Evolutionary conservation across 2,888 invertebrate genomes (phyloP).

Genomic region (Cantharis rufa): DNA sequence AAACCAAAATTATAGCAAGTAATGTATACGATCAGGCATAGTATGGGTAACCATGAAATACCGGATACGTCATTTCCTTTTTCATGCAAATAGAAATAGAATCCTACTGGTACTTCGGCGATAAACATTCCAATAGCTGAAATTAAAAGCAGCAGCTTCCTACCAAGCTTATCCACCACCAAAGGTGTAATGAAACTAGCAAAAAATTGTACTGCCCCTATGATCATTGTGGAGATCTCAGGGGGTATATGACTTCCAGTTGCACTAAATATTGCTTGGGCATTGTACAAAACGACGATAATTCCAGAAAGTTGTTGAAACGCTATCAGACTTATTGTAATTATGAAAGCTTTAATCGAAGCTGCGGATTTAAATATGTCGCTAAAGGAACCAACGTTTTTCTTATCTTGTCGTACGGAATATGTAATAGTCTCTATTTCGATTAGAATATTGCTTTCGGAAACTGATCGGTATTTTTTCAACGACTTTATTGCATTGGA

Average conservation of each 20-base stretch:
- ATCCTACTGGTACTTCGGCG: conserved; percentile 70
- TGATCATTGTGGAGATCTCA: background rate
- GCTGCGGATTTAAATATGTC: no score
- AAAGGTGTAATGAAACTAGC: background rate
- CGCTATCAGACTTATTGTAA: background rate
- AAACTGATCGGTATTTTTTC: background rate
- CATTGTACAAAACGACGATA: background rate
- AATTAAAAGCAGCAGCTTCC: conserved; percentile 65
- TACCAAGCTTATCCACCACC: background rate
- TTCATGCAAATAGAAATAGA: conserved; percentile 55
- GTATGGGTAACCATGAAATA: background rate
- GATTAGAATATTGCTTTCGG: background rate
- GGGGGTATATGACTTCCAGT: background rate
- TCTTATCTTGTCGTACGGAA: background rate
- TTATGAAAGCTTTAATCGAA: background rate
- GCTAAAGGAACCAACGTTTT: no score
- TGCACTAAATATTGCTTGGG: background rate
- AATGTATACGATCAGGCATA: no score
- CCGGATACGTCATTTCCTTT: background rate
- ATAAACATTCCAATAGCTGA: conserved; percentile 68
- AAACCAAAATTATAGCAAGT: background rate
- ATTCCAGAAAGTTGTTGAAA: background rate
- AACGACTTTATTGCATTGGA: background rate
- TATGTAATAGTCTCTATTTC: background rate
- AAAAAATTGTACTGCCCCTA: background rate